Evolutionary conservation across 37 sponge, comb jelly and placozoan species (phyloP).

Genomic region (Chondrosia reniformis): DNA sequence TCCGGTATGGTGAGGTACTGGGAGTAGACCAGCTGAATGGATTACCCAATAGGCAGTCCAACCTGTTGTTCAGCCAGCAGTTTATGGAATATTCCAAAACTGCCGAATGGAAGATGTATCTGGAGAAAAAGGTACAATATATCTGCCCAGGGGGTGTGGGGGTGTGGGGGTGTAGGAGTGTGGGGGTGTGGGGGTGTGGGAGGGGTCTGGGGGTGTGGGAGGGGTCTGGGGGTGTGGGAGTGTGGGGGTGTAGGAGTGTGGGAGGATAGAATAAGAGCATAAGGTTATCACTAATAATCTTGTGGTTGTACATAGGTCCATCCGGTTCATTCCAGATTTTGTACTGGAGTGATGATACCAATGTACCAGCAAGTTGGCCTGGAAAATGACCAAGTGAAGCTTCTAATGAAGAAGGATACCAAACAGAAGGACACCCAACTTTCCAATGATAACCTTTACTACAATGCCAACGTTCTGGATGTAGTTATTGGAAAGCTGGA

Average conservation of each 20-base stretch:
- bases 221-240: background rate
- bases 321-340: background rate
- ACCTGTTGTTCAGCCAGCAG: constrained; percentile 48
- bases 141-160: constrained; percentile 1
- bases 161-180: background rate
- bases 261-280: background rate
- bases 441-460: background rate
- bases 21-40: constrained; percentile 7
- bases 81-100: constrained; percentile 39
- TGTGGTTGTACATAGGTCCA: background rate
- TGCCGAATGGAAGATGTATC: constrained; percentile 56
- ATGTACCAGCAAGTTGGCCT: background rate
- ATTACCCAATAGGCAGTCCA: constrained; percentile 33
- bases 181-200: background rate
- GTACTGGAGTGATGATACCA: background rate
- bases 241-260: background rate
- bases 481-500: background rate
- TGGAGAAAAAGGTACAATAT: constrained; percentile 42
- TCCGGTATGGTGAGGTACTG: background rate
- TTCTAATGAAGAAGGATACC: background rate
- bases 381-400: background rate
- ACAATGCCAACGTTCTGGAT: constrained; percentile 10
- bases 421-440: background rate
- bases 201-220: constrained; percentile 23
- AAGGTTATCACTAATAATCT: background rate